Base-by-base conservation (phyloP, 2,113 vertebrate genomes). In the Nothoprocta perdicaria region DNA sequence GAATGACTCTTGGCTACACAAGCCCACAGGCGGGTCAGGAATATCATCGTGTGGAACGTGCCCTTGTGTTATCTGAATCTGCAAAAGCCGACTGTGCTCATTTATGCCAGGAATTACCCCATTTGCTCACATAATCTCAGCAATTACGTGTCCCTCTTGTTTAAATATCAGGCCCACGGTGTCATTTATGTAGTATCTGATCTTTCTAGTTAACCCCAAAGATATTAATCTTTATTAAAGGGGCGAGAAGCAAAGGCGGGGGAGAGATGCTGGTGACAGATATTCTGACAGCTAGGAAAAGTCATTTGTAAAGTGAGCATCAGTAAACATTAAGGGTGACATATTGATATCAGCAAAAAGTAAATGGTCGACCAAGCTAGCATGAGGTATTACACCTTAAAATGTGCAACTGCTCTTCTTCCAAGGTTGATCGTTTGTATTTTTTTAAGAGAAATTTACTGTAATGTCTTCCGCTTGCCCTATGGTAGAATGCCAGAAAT, bases 201-300 rank as follows among this genome's bases (percentile, higher is more conserved):
- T 95, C 63, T 77, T 92, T 92, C 83, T 87, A 62, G 57, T 87
- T 85, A 79, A 68, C 87, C 89, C 86, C 82, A 23, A 50, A 81
- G 81, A 84, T 89, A 94, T 91, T 84, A 93, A 90, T 93, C 91
- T 94, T 94, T 84, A 92, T 93, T 86, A 86, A 81, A 92, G 92
- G 75, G 55, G 43, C 8, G 86, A 94, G 88, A 94, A 41, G 84
- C 29, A 58, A 91, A 75, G 69, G 83, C 43, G 55, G 41, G 60
- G 74, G 92, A 91, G 57, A 81, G 73, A 67, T 63, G 41, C 79
- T 2, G 0, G 52, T 89, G 91, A 82, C 40, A 78, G 88, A 90
- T 95, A 90, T 62, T 83, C 84, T 95, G 93, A 87, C 90, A 94
- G 81, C 5, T 11, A 61, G 72, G 83, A 71, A 94, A 72, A 88